A percentile compares a stretch with the other conserved stretches of the same genome.
Conservation (phyloP, 2,113 vertebrate genomes). For the Shinisaurus crocodilurus region DNA sequence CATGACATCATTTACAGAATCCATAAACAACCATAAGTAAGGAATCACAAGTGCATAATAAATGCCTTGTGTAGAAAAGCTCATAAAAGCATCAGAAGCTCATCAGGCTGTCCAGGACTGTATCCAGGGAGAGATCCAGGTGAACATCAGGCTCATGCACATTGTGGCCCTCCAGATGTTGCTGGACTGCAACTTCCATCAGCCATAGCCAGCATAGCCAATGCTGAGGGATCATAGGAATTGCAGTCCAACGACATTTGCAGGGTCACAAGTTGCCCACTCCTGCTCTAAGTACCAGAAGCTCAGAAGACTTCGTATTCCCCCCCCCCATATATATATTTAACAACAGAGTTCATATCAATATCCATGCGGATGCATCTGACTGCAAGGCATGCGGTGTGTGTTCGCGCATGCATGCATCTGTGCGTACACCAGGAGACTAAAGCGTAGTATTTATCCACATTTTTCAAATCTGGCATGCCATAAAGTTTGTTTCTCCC, state of each 20-base stretch:
- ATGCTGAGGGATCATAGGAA: background rate
- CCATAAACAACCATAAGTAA: no score
- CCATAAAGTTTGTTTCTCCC: slow-evolving; percentile 5
- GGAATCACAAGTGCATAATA: no score
- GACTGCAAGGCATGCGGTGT: background rate
- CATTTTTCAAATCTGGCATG: background rate
- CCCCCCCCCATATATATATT: no score
- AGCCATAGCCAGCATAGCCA: no score
- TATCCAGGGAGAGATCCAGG: background rate
- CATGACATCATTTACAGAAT: no score
- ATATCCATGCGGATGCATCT: background rate
- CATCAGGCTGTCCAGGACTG: background rate
- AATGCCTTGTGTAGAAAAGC: no score
- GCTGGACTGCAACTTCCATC: background rate
- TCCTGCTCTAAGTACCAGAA: background rate
- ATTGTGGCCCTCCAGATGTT: background rate
- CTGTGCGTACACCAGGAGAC: background rate
- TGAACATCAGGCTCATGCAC: no score
- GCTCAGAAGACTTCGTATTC: background rate
- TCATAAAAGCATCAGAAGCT: background rate
- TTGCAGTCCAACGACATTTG: background rate
- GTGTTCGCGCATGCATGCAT: background rate
- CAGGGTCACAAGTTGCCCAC: background rate
- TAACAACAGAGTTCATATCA: background rate
- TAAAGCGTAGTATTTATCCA: background rate